phyloP scores from a whole-genome alignment of 2,797 vertebrate genomes.

The Rallus crepitans region DNA sequence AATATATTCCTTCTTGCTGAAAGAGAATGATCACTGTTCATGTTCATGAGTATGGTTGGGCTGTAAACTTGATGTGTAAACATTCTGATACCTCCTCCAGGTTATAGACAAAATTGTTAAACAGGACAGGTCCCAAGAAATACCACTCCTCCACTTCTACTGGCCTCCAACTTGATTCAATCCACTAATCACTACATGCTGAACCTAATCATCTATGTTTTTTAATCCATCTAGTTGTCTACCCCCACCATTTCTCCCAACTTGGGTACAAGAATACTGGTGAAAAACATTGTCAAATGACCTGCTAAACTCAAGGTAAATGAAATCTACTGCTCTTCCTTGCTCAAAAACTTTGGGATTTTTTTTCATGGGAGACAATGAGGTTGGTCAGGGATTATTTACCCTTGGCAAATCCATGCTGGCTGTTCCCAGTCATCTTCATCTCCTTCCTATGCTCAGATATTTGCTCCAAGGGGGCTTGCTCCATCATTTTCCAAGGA shows the following conservation, averaged over 20 bases:
- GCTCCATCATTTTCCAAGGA: not conserved
- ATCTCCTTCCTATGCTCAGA: not conserved
- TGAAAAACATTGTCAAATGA: not conserved
- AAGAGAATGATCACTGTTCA: not conserved
- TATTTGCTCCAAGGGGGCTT: not conserved
- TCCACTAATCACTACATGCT: too few relatives aligned
- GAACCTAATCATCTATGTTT: not conserved
- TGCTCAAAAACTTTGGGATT: not conserved
- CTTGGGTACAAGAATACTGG: not conserved
- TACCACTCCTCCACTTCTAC: not conserved
- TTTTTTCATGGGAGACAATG: not conserved
- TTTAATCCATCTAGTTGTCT: not conserved
- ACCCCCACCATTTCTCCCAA: not conserved
- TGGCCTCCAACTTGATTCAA: not conserved
- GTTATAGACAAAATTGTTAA: not conserved
- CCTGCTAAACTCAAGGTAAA: not conserved
- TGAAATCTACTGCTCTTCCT: not conserved
- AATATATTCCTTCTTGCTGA: not conserved
- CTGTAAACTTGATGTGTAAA: not conserved
- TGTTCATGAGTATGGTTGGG: not conserved
- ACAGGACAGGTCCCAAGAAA: not conserved
- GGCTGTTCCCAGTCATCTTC: not conserved
- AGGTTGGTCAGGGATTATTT: not conserved
- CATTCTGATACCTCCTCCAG: not conserved
- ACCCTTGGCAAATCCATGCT: not conserved